phyloP scores from a whole-genome alignment of 2,888 invertebrate genomes.

The Nemotelus pantherinus region DNA sequence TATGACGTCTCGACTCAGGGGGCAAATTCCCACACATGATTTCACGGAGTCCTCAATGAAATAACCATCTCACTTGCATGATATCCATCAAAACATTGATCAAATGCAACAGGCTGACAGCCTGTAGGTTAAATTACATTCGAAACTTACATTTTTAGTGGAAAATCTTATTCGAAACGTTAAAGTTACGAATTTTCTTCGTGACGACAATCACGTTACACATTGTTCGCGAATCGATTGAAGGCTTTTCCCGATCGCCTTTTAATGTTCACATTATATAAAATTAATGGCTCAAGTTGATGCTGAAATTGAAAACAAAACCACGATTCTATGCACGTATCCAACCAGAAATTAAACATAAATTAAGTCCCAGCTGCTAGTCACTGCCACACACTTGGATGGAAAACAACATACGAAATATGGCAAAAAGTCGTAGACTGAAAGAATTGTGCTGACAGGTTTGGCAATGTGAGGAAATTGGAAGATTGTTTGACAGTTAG shows the following conservation, averaged over 20 bases:
- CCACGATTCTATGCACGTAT: slow-evolving; percentile 9
- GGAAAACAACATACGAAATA: slow-evolving; percentile 36
- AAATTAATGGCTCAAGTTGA: background rate
- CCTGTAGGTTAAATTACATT: no score
- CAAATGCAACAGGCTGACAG: no score
- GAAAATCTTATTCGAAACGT: no score
- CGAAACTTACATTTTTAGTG: no score
- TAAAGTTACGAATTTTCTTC: background rate
- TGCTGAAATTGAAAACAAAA: background rate
- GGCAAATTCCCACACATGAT: background rate
- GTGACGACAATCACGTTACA: background rate
- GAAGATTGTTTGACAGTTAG: slow-evolving; percentile 1
- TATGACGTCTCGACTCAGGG: slow-evolving; percentile 22
- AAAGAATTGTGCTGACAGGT: slow-evolving; percentile 26
- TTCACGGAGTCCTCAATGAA: slow-evolving; percentile 23
- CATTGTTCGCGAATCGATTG: slow-evolving; percentile 14
- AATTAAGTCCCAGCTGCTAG: slow-evolving; percentile 35
- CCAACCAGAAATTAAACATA: background rate
- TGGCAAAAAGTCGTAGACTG: slow-evolving; percentile 25
- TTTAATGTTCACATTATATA: background rate
- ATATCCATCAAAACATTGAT: no score
- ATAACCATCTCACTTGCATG: background rate
- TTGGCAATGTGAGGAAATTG: background rate
- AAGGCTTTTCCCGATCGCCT: background rate
- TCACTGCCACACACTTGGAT: slow-evolving; percentile 17